Base-by-base conservation (phyloP, 2,888 invertebrate species). In the Plagodis dolabraria region DNA sequence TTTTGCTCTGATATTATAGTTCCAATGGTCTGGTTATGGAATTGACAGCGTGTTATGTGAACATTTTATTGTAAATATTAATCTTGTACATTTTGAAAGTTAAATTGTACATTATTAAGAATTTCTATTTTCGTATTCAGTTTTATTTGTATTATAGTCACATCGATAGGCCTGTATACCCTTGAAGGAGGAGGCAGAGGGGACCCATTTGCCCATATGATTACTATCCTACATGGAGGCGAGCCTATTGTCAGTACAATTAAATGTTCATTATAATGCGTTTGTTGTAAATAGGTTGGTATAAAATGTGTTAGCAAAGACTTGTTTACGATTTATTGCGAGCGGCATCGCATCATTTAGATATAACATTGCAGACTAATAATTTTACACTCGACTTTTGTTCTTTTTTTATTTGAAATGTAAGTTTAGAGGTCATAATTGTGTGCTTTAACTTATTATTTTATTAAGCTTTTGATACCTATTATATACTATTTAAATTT, bases 281-380 rank as follows among this genome's bases (percentile, higher is more conserved):
- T 7, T 6, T 42, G 34, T 36, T 11, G 42, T 6, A 33, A 6
- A 35, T 40, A 33, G n/a, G 34, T 36, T 11, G 42, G 2, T 33
- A 6, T 22, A 10, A 33, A 12, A 22, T 62, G 53, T 53, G 53
- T 47, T 52, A 38, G 52, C 62, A 40, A 33, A 45, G 50, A 48
- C 50, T 52, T 51, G 49, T 36, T 45, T 47, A 53, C 53, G 53
- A 62, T 55, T 52, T 38, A 47, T 46, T 12, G 56, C 56, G 53
- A 53, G 63, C 56, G 63, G 63, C 35, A 47, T 40, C 43, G 43
- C n/a, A 43, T 59, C 44, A 12, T 51, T 22, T 57, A n/a, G 56
- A 49, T 40, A 42, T 64, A 60, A 55, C 54, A 60, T 64, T 57
- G 63, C 53, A 48, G 50, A 53, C 46, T 46, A 48, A 47, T 54